Base-by-base conservation (phyloP, 1,140 invertebrate species). In the Cotesia vestalis region DNA sequence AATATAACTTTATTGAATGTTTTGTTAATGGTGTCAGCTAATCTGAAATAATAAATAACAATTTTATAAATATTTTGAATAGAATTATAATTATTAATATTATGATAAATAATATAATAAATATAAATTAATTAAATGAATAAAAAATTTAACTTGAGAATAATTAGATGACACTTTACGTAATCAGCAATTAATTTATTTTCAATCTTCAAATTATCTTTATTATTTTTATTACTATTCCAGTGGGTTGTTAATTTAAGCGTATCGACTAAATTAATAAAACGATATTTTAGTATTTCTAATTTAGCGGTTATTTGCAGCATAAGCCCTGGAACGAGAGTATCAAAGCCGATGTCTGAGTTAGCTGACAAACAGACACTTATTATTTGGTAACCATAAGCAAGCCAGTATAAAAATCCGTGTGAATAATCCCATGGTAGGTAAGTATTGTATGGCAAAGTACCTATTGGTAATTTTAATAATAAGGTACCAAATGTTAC, bases 151-250 rank as follows among this genome's bases (percentile, higher is more conserved):
- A 72, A 60, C 63, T 66, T 60, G 4, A 72, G 34, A n/a, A 72
- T 72, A 9, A 61, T 46, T 8, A 72, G 55, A 72, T 72, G 71
- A 34, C 53, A 72, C 59, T 60, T 34, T 1, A 72, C 71, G 36
- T 12, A 72, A 46, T 72, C 71, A n/a, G 36, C 46, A n/a, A 72
- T 60, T 60, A 72, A 66, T 72, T 67, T 53, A 12, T 60, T 67
- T 27, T 72, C 71, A 8, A 12, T 52, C 3, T 60, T 59, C 8
- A 59, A 40, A 35, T 11, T 64, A 40, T 11, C 17, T 34, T 66
- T 6, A 66, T 52, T 4, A 53, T 53, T 1, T 20, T 66, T 11
- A 66, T 53, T 5, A 66, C 35, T 9, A 53, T 53, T 40, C 8
- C 35, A 38, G 1, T n/a, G 9, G n/a, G 11, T 40, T 27, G 11